These are phyloP conservation scores for Mohoua ochrocephala DNA, from an alignment of 2,113 vertebrate species.

Conservation along the genomic window DNA sequence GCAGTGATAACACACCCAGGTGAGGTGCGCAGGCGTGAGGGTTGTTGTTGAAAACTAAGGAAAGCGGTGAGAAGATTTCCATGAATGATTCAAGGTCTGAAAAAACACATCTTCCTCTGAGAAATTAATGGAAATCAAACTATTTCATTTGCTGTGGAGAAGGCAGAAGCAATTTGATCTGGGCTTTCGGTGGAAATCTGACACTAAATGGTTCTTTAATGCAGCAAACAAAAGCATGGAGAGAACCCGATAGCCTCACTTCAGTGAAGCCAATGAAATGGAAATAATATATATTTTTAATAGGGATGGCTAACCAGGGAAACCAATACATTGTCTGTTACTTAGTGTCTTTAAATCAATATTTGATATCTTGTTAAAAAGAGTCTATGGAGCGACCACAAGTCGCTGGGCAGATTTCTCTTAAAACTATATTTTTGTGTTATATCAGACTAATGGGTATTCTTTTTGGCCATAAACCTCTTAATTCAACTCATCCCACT, in stretches of 20 bases:
- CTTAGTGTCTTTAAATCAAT: slow-evolving; percentile 5
- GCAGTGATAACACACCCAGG: not conserved
- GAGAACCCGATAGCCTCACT: not conserved
- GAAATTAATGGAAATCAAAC: slow-evolving; percentile 26
- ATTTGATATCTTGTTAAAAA: slow-evolving; percentile 35
- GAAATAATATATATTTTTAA: slow-evolving; percentile 48
- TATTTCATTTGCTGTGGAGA: not conserved
- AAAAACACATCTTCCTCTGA: not conserved
- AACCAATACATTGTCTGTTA: not conserved
- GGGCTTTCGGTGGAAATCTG: not conserved
- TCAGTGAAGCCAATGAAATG: not conserved
- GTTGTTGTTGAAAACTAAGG: not conserved
- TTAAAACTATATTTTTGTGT: not conserved
- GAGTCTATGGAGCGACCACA: not conserved
- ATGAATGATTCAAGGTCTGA: slow-evolving; percentile 13
- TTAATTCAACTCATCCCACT: slow-evolving; percentile 10
- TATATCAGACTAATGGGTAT: not conserved
- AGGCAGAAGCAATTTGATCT: slow-evolving; percentile 18
- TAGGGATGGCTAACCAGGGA: slow-evolving; percentile 23
- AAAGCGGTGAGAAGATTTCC: not conserved
- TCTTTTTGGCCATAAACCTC: slow-evolving; percentile 33
- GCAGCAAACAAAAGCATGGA: not conserved
- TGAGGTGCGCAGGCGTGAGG: not conserved
- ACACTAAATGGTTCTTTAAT: slow-evolving; percentile 18
- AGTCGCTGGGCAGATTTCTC: not conserved